Conservation (phyloP, 2,113 vertebrate species). For the Otis tarda region DNA sequence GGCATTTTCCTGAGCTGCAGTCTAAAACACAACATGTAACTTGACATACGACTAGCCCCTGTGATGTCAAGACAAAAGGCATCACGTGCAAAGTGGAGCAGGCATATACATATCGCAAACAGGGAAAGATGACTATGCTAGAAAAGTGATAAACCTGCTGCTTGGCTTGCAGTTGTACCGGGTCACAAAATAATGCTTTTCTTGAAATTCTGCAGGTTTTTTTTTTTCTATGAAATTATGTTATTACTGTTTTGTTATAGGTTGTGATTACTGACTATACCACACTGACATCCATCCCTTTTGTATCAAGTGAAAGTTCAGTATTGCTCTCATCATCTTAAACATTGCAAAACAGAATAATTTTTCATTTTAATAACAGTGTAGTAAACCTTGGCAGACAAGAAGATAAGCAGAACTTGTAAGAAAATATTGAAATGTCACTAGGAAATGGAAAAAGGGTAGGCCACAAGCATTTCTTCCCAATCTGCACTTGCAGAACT, state of each 20-base stretch:
- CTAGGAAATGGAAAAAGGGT: not conserved
- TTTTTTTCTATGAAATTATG: not conserved
- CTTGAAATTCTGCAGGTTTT: not conserved
- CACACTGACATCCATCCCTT: not conserved
- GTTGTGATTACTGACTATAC: not conserved
- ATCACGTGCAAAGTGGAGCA: not conserved
- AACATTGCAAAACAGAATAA: not conserved
- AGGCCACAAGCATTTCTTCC: not conserved
- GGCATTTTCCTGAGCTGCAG: not conserved
- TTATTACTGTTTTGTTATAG: not conserved
- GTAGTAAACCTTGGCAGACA: not conserved
- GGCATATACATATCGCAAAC: accelerated
- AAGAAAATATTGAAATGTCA: not conserved
- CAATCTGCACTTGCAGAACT: not conserved
- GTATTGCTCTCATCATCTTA: not conserved
- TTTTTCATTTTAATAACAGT: not conserved
- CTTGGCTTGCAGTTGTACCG: not conserved
- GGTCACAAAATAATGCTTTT: not conserved
- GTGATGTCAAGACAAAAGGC: not conserved
- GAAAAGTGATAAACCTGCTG: not conserved
- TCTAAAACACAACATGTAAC: not conserved
- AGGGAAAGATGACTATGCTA: not conserved
- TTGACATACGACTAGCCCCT: not conserved
- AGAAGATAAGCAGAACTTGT: not conserved
- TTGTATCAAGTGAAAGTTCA: not conserved